Base-by-base conservation (phyloP, 2,888 invertebrate genomes). In the Leptinotarsa tumamoca region DNA sequence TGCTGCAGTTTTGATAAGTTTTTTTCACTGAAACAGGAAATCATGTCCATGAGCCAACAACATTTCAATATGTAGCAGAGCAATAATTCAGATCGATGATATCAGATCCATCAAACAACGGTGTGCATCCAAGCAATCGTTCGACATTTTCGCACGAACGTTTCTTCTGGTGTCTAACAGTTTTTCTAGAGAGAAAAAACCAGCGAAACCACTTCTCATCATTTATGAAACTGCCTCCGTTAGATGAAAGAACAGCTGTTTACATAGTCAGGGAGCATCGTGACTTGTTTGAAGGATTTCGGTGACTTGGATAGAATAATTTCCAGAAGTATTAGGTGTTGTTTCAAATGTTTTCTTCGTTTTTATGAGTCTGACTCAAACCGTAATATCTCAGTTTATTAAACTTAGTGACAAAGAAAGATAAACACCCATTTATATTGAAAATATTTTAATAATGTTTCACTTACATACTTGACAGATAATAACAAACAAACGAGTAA, bases 91-190 rank as follows among this genome's bases (percentile, higher is more conserved):
- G 10, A 58, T 23, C 23, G 14, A 58, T 58, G 13, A 10, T 23
- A 23, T 4, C 10, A 27, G 13, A 63, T 63, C 33, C 33, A n/a
- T 33, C 13, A 49, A 50, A 70, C 43, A 43, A 18, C 70, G 50
- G 58, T 70, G 70, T 70, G 70, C 70, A 70, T 49, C 50, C 49
- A 58, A 70, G 49, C 70, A 58, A 70, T 43, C 70, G 58, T 70
- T 70, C 70, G 50, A 70, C 70, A 70, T 70, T 58, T 70, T 70
- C 50, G 70, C 70, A 70, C 70, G 70, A 70, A 70, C 50, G 56
- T 69, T 69, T 43, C 56, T 69, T 33, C 61, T 56, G 70, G 58
- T 58, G 49, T 56, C 70, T 58, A 70, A 70, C 70, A 54, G 70
- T 70, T 70, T 70, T 70, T 70, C 70, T 49, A 70, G 61, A 43